Evolutionary conservation across 1,140 invertebrate species (phyloP).

Genomic region (Cotesia vestalis): DNA sequence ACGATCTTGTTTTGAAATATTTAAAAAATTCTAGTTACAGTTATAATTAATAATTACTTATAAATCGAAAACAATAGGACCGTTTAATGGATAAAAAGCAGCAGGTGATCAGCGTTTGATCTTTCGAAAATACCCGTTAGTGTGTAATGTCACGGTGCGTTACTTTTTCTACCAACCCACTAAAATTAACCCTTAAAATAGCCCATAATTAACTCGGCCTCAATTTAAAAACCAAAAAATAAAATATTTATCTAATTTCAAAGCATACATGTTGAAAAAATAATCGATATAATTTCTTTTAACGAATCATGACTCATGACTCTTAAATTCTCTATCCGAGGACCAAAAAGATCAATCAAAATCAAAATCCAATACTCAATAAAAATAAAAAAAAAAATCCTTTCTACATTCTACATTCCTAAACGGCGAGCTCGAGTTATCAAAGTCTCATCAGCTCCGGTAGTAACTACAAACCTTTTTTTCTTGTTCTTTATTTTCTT

Average conservation of each 20-base stretch:
- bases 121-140: not conserved
- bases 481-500: constrained; percentile 5
- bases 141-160: constrained; percentile 16
- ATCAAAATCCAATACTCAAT: not conserved
- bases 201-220: too few relatives aligned
- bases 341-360: constrained; percentile 17
- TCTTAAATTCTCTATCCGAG: constrained; percentile 25
- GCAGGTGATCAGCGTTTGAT: constrained; percentile 21
- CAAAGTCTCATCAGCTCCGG: constrained; percentile 17
- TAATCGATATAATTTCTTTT: too few relatives aligned
- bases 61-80: constrained; percentile 26
- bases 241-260: too few relatives aligned
- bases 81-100: not conserved
- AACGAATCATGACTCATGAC: constrained; percentile 31
- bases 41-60: constrained; percentile 22
- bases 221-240: too few relatives aligned
- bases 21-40: not conserved
- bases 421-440: constrained; percentile 11
- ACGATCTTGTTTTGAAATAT: not conserved
- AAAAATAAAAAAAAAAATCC: constrained; percentile 15
- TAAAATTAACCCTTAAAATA: too few relatives aligned
- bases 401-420: constrained; percentile 12
- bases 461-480: not conserved
- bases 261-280: too few relatives aligned
- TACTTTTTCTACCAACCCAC: not conserved